Evolutionary conservation across 2,888 invertebrate species (phyloP).

Genomic region (Polymixis lichenea): DNA sequence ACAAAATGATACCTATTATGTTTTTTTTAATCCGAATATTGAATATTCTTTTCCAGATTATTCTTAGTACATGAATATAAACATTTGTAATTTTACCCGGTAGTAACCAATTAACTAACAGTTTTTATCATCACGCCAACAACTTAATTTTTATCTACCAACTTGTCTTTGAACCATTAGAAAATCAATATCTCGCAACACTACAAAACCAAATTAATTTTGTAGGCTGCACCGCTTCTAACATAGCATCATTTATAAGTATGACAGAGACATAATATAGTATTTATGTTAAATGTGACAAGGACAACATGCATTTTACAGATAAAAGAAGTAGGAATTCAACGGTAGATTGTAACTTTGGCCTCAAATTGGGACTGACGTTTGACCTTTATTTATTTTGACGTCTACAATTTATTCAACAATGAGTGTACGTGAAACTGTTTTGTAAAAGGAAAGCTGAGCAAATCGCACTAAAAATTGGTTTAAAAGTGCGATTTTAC

Average conservation of each 20-base stretch:
- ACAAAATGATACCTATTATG: no score
- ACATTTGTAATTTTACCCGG: no score
- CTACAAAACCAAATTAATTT: slow-evolving; percentile 28
- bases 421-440: slow-evolving; percentile 55
- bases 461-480: slow-evolving; percentile 14
- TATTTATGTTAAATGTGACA: slow-evolving; percentile 1
- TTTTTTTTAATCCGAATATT: no score
- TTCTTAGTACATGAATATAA: no score
- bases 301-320: slow-evolving; percentile 21
- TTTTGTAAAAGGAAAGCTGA: slow-evolving; percentile 48
- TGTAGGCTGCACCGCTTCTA: slow-evolving; percentile 7
- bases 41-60: no score
- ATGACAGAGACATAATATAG: neutral
- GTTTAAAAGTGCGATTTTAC: slow-evolving; percentile 9
- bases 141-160: neutral
- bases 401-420: slow-evolving; percentile 55
- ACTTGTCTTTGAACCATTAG: slow-evolving; percentile 36
- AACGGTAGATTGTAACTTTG: slow-evolving; percentile 19
- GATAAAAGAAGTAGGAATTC: neutral
- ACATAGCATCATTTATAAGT: neutral
- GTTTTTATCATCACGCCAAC: neutral
- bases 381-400: slow-evolving; percentile 72
- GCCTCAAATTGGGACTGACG: slow-evolving; percentile 44
- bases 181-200: slow-evolving; percentile 50
- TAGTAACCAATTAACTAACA: neutral